A percentile compares a stretch with the other conserved stretches of the same genome.
phyloP scores from a whole-genome alignment of 2,113 vertebrate species.

The Psittacula cyanocephala region DNA sequence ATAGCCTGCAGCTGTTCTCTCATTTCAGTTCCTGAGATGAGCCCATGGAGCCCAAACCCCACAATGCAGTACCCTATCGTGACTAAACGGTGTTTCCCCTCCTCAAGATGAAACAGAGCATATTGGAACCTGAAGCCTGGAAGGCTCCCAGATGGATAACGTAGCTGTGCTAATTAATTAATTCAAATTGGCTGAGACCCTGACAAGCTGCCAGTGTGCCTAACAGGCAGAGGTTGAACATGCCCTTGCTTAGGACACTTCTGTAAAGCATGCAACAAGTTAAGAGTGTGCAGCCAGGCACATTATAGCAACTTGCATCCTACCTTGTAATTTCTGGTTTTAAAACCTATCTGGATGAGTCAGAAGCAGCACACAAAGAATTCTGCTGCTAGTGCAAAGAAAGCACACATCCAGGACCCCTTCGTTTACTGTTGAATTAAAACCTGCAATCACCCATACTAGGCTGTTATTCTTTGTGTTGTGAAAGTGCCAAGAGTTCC shows the following conservation, averaged over 20 bases:
- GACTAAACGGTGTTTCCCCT: background rate
- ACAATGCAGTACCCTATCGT: background rate
- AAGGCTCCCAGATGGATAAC: background rate
- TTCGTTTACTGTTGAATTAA: background rate
- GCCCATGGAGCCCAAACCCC: background rate
- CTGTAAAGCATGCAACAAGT: background rate
- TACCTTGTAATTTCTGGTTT: background rate
- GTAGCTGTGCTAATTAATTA: background rate
- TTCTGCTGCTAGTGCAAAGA: background rate
- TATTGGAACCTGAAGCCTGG: background rate
- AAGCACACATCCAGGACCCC: background rate
- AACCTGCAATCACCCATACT: rapidly evolving
- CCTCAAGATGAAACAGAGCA: background rate
- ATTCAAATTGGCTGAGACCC: background rate
- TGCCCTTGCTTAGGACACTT: background rate
- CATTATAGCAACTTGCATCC: background rate
- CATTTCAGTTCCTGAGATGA: background rate
- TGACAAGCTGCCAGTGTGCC: background rate
- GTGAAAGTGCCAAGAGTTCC: background rate
- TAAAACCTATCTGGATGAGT: background rate
- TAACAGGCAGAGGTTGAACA: background rate
- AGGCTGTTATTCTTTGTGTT: background rate
- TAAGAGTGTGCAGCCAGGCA: background rate
- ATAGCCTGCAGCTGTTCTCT: background rate
- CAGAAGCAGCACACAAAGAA: background rate